A percentile compares a stretch with the other conserved stretches of the same genome.
phyloP scores from a whole-genome alignment of 2,113 vertebrate genomes.

The Oxygymnocypris stewartii region DNA sequence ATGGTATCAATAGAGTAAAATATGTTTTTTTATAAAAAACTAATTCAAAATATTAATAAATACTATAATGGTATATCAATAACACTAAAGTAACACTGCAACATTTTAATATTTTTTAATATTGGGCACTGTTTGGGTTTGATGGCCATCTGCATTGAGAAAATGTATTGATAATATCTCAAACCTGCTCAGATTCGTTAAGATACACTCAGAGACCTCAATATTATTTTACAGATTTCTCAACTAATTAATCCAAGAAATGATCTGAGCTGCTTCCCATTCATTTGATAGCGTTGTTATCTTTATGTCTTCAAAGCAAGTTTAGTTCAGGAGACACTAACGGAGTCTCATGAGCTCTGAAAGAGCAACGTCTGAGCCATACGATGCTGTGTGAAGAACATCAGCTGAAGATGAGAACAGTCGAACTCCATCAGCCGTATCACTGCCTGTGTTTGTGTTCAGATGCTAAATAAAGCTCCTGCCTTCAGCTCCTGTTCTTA shows the following conservation, averaged over 20 bases:
- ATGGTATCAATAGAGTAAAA: neutral
- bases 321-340: neutral
- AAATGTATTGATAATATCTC: neutral
- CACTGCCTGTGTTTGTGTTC: neutral
- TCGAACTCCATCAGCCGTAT: neutral
- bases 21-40: too few relatives aligned
- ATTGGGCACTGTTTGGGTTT: too few relatives aligned
- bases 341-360: neutral
- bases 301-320: neutral
- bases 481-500: neutral
- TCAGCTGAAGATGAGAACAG: too few relatives aligned
- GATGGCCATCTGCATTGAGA: neutral
- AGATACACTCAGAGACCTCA: neutral
- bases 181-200: too few relatives aligned
- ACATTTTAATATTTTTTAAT: neutral
- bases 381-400: neutral
- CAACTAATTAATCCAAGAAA: neutral
- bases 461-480: slow-evolving; percentile 28
- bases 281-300: neutral
- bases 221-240: neutral
- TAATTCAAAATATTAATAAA: neutral
- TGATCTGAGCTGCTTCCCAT: neutral
- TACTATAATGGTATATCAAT: neutral
- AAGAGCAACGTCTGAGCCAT: neutral
- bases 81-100: neutral